Conservation (phyloP, 2,888 invertebrate species). For the Leucophora obtusa region DNA sequence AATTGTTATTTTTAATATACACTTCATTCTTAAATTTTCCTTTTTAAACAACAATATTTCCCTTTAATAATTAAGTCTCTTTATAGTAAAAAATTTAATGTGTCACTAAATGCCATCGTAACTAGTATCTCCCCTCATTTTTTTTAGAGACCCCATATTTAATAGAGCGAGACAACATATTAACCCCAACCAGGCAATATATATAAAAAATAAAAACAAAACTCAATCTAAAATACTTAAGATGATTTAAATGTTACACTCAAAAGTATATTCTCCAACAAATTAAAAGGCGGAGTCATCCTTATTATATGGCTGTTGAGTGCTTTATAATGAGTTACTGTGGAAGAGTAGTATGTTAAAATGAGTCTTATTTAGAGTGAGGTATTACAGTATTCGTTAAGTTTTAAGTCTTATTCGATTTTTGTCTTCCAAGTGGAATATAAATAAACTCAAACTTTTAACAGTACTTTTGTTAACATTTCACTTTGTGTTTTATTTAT, state of each 20-base stretch:
- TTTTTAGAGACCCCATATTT: conserved; percentile 53
- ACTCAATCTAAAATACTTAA: conserved; percentile 22
- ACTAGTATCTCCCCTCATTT: conserved; percentile 51
- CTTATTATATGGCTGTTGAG: conserved; percentile 19
- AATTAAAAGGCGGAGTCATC: conserved; percentile 44
- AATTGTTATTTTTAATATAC: background rate
- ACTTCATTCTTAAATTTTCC: background rate
- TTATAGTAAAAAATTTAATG: conserved; percentile 52
- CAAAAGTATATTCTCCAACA: conserved; percentile 10
- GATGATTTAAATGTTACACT: conserved; percentile 9
- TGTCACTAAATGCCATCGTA: conserved; percentile 63
- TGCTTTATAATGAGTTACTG: background rate
- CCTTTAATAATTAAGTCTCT: conserved; percentile 23
- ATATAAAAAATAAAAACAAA: conserved; percentile 24
- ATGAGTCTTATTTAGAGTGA: conserved; percentile 2
- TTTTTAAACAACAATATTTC: conserved; percentile 30
- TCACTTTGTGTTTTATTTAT: background rate
- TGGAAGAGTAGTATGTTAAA: conserved; percentile 8
- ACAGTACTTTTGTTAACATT: conserved; percentile 32
- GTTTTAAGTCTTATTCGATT: conserved; percentile 45
- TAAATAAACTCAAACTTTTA: conserved; percentile 3
- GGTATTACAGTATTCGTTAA: conserved; percentile 49
- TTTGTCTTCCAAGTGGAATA: conserved; percentile 2
- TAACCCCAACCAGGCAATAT: conserved; percentile 37
- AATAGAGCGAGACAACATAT: conserved; percentile 63